phyloP scores from a whole-genome alignment of 2,113 vertebrate species.

The Macrotis lagotis region DNA sequence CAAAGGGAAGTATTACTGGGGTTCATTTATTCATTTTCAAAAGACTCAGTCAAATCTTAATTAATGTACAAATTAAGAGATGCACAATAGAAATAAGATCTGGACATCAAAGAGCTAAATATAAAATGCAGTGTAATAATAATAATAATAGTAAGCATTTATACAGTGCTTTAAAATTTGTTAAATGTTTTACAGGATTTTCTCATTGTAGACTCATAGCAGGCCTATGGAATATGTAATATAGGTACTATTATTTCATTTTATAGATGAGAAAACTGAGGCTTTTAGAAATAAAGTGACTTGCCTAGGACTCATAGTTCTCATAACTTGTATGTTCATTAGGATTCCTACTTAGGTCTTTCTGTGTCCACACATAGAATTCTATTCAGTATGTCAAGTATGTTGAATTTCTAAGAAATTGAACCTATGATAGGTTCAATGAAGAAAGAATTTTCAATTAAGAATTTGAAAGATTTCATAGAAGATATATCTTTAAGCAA shows the following conservation, averaged over 20 bases:
- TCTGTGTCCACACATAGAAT: not conserved
- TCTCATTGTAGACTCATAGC: not conserved
- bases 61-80: not conserved
- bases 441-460: not conserved
- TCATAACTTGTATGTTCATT: not conserved
- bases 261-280: not conserved
- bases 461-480: not conserved
- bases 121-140: not conserved
- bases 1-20: constrained; percentile 1
- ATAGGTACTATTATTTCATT: not conserved
- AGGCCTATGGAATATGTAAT: not conserved
- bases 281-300: not conserved
- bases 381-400: not conserved
- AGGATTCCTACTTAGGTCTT: not conserved
- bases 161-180: not conserved
- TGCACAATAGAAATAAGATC: not conserved
- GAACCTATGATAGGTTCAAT: not conserved
- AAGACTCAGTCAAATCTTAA: not conserved
- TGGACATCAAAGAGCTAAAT: not conserved
- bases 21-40: not conserved
- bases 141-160: not conserved
- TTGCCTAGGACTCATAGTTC: not conserved
- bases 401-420: not conserved
- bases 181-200: not conserved
- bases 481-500: not conserved